phyloP scores from a whole-genome alignment of 1,140 invertebrate genomes.

The Micrasema longulum region DNA sequence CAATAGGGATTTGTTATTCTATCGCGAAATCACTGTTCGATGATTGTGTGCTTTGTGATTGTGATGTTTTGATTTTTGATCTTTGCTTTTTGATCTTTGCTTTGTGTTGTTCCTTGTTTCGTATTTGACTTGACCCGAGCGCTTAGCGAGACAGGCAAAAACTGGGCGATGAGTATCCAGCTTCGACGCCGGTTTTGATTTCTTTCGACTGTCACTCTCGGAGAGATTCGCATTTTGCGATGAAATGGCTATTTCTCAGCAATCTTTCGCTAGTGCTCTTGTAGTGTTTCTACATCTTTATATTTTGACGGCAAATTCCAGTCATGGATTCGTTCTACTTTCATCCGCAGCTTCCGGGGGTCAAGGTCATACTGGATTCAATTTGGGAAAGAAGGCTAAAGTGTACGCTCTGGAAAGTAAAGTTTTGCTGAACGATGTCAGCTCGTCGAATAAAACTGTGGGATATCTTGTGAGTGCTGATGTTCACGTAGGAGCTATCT shows the following conservation, averaged over 20 bases:
- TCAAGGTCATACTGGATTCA: conserved; percentile 43
- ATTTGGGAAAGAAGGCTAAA: conserved; percentile 35
- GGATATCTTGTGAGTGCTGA: conserved; percentile 47
- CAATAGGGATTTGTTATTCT: conserved; percentile 37
- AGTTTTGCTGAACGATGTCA: conserved; percentile 46
- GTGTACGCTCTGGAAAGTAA: conserved; percentile 47
- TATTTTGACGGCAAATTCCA: conserved; percentile 29
- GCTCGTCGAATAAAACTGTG: conserved; percentile 32
- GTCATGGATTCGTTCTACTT: conserved; percentile 51
- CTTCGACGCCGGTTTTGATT: neutral
- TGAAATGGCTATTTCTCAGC: conserved; percentile 26
- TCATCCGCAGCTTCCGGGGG: conserved; percentile 46
- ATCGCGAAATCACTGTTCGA: conserved; percentile 34
- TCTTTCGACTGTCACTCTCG: conserved; percentile 13
- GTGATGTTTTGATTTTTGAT: conserved; percentile 16
- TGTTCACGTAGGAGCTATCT: conserved; percentile 48
- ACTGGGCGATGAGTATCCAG: neutral
- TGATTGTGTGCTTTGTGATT: conserved; percentile 27
- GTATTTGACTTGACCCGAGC: neutral
- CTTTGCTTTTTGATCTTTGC: conserved; percentile 10
- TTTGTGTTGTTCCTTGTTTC: conserved; percentile 9
- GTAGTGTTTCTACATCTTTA: conserved; percentile 9
- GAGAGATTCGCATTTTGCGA: conserved; percentile 12
- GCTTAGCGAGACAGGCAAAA: neutral
- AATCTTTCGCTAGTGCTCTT: neutral